phyloP scores from a whole-genome alignment of 1,140 invertebrate genomes.

The Magallana angulata region DNA sequence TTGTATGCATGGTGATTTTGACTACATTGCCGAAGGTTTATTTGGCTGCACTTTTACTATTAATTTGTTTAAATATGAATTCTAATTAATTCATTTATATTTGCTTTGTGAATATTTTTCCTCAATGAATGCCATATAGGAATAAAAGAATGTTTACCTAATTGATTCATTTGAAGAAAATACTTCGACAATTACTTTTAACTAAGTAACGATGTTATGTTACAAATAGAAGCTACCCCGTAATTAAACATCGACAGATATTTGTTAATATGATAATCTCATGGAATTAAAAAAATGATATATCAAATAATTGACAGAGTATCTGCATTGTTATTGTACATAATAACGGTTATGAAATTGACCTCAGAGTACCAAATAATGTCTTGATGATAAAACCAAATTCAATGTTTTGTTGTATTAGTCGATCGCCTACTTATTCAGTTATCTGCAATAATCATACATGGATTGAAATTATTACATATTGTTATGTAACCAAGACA shows the following conservation, averaged over 20 bases:
- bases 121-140: background rate
- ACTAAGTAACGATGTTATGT: conserved; percentile 9
- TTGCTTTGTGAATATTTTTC: too few relatives aligned
- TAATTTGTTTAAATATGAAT: too few relatives aligned
- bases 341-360: too few relatives aligned
- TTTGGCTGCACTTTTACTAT: too few relatives aligned
- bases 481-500: background rate
- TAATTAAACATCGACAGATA: background rate
- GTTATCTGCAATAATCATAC: background rate
- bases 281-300: background rate
- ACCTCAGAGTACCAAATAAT: too few relatives aligned
- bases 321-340: too few relatives aligned
- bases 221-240: background rate
- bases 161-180: background rate
- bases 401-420: too few relatives aligned
- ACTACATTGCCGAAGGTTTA: too few relatives aligned
- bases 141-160: conserved; percentile 8
- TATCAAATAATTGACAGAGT: too few relatives aligned
- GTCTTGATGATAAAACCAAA: too few relatives aligned
- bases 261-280: conserved; percentile 23
- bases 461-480: background rate
- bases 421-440: background rate
- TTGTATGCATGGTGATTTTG: too few relatives aligned
- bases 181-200: background rate
- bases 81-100: too few relatives aligned